Evolutionary conservation across 2,113 vertebrate genomes (phyloP), one percentile per base, ranked within the genome.

Genomic region (Paradoxurus hermaphroditus): DNA sequence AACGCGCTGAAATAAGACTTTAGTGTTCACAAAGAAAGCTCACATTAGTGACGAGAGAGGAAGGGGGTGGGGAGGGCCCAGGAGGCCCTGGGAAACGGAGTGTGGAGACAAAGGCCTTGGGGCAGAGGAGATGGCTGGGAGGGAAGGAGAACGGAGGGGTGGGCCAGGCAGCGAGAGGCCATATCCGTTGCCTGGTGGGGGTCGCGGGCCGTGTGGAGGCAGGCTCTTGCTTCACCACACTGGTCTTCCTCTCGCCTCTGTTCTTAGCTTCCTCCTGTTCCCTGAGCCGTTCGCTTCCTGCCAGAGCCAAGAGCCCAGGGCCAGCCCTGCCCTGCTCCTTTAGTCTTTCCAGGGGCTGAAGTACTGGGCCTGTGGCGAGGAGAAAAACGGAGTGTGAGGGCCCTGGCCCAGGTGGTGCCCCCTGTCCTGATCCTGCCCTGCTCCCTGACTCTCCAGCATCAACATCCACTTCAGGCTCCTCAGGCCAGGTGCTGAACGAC

Each of bases 11-110:
- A 94, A 81, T 31, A 73, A 81, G 87, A 92, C 94, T 98, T 97
- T 97, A 97, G 86, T 95, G 34, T 70, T 86, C 90, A 98, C 94
- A 97, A 81, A 96, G 92, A 70, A 81, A 92, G 77, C 83, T 97
- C 95, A 89, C 86, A 92, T 36, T 79, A 10, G 46, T 16, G 78
- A 68, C 29, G 7, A 85, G 53, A 36, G 41, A 92, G 59, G 49
- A 51, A 68, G 81, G n/a, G 31, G 91, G 41, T 11, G 12, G 4
- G 9, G 18, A 91, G 11, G 86, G 27, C 84, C 10, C 44, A 1
- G 29, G 68, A 81, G 49, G 90, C 75, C 86, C 53, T 14, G 62
- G 89, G 63, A 87, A 79, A 67, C 68, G 10, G 94, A 79, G 39
- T 46, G 19, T 34, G 29, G 91, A 90, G 72, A 83, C 19, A 56